Evolutionary conservation across 2,113 vertebrate genomes (phyloP), one percentile per base, ranked within the genome.

Genomic region (Nestor notabilis): DNA sequence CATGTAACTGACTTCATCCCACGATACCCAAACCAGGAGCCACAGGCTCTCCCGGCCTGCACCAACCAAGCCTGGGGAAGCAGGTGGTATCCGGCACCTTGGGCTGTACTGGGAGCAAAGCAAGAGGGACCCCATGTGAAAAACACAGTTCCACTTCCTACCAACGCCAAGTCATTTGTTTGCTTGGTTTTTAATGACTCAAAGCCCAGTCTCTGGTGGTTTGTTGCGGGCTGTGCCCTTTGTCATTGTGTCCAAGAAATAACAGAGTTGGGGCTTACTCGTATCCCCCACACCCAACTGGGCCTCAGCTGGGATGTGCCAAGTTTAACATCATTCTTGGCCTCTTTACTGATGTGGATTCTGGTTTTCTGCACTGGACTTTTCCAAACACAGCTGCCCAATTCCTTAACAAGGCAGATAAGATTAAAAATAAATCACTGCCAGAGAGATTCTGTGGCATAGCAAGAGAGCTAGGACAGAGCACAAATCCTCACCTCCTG

Each of bases 301-400:
- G 76, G 88, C 88, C 81, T 56, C 95, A 91, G 4, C 46, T 50
- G 64, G 83, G 68, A 19, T 33, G 69, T 78, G 94, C 94, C 92
- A 87, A 94, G 56, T 61, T 71, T 7, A 96, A 69, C 86, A 78
- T 95, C 72, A 93, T 60, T 68, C 74, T 65, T 96, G 95, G 93
- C 90, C 60, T 52, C 77, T 5, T 52, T 19, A 35, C 46, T 52
- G 60, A 58, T 83, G 78, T 27, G 71, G 44, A 79, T 75, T 78
- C 56, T 77, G 55, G 19, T 53, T 56, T 70, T 69, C 89, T 52
- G 60, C 39, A 39, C 60, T 47, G 60, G 41, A 44, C 47, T 61
- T 56, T 31, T 0, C 65, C 61, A 93, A 71, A n/a, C 41, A 89
- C 14, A 11, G 64, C 56, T 80, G 56, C 61, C 68, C 65, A 71